Evolutionary conservation across 1,140 invertebrate species (phyloP), one percentile per base, ranked within the genome.

Genomic region (Hyposmocoma kahamanoa): DNA sequence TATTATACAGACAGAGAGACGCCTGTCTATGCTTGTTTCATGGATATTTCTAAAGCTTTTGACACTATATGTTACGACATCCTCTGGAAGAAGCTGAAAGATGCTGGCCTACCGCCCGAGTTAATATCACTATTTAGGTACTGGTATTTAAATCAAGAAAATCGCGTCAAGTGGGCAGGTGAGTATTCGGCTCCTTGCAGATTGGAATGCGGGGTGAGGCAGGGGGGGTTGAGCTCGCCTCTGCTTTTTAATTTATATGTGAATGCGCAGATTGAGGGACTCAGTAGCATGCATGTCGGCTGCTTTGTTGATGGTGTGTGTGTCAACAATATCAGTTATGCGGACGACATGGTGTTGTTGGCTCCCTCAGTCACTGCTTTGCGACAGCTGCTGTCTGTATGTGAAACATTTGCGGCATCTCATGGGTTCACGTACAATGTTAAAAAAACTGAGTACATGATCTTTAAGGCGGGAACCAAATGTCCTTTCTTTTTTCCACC

Each of bases 191-290:
- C 21, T 10, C 6, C 28, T 2, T 46, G 36, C 20, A 32, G 22
- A 20, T 6, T 36, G 30, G 18, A 22, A 11, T 34, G 44, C 22
- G 44, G 44, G 3, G 44, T 46, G 6, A 32, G 28, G 20, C 44
- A 46, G 28, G 44, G 44, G 1, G 44, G 44, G 26, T 20, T 46
- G 18, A 46, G 17, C 3, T 46, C 44, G 9, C 44, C 44, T 6
- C 8, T 36, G 5, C 26, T 46, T 5, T 46, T 46, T 34, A 46
- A 46, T 8, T 26, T 44, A 28, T 44, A 44, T n/a, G n/a, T n/a
- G n/a, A n/a, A n/a, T n/a, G n/a, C n/a, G n/a, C n/a, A n/a, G n/a
- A n/a, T n/a, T n/a, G n/a, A n/a, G n/a, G n/a, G n/a, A n/a, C n/a
- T n/a, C n/a, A n/a, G n/a, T n/a, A n/a, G n/a, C n/a, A n/a, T n/a